Conservation (phyloP, 1,140 invertebrate genomes). For the Aphaenogaster floridana region DNA sequence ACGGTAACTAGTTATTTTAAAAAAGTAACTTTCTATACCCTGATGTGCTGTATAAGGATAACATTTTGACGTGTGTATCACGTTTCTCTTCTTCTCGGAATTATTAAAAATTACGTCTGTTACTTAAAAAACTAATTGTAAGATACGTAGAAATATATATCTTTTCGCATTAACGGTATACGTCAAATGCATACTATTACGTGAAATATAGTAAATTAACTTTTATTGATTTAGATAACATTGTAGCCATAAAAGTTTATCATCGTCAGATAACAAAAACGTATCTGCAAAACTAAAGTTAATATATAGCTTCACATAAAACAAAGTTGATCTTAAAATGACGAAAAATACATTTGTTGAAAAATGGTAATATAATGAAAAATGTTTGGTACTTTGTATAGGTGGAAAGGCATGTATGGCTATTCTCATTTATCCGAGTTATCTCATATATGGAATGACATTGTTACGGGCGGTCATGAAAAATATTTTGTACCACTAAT, state of each 20-base stretch:
- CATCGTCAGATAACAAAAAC: slow-evolving; percentile 43
- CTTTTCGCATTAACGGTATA: not conserved
- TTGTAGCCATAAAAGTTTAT: slow-evolving; percentile 40
- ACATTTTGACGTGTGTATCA: not conserved
- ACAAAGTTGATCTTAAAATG: slow-evolving; percentile 52
- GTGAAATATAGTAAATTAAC: not conserved
- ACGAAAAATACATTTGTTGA: slow-evolving; percentile 50
- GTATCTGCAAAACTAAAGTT: slow-evolving; percentile 16
- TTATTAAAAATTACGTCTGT: not conserved
- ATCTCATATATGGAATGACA: slow-evolving; percentile 14
- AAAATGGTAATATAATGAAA: slow-evolving; percentile 59
- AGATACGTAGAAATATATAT: not conserved
- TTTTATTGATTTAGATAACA: slow-evolving; percentile 38
- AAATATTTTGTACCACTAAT: slow-evolving; percentile 34
- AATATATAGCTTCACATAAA: slow-evolving; percentile 21
- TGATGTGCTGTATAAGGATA: no score
- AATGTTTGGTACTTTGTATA: slow-evolving; percentile 40
- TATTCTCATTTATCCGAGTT: slow-evolving; percentile 52
- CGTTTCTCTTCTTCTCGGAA: not conserved
- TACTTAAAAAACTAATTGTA: not conserved
- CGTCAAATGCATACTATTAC: not conserved
- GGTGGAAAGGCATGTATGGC: not conserved
- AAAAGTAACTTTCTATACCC: no score
- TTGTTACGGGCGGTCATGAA: slow-evolving; percentile 26
- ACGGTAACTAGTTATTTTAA: no score